Conservation (phyloP, 1,140 invertebrate genomes). For the Drosophila lacertosa region DNA sequence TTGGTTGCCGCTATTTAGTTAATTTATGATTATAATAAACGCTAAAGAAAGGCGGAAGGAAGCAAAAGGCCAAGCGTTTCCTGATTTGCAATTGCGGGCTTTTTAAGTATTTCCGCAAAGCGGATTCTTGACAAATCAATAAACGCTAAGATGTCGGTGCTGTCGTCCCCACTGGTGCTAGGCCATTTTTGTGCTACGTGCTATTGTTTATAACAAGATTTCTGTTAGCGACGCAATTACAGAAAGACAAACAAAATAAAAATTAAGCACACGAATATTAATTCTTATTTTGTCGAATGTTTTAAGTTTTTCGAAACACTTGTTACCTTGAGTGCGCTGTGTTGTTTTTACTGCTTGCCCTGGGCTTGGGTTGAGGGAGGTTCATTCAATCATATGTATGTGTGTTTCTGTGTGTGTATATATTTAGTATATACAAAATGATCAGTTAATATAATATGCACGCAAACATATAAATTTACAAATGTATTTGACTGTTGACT, state of each 20-base stretch:
- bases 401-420: slow-evolving; percentile 1
- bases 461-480: slow-evolving; percentile 3
- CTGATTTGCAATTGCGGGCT: slow-evolving; percentile 51
- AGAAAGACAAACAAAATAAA: slow-evolving; percentile 47
- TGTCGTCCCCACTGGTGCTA: slow-evolving; percentile 13
- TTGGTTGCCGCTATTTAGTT: slow-evolving; percentile 10
- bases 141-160: slow-evolving; percentile 47
- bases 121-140: slow-evolving; percentile 75
- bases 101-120: slow-evolving; percentile 53
- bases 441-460: slow-evolving; percentile 14
- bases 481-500: slow-evolving; percentile 19
- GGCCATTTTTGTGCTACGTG: slow-evolving; percentile 28
- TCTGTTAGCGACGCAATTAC: slow-evolving; percentile 48
- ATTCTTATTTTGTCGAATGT: slow-evolving; percentile 53
- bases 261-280: slow-evolving; percentile 38
- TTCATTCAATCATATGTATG: slow-evolving; percentile 63
- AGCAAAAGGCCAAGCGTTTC: slow-evolving; percentile 48
- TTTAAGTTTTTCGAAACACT: slow-evolving; percentile 65
- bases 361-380: slow-evolving; percentile 74
- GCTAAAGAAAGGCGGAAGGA: slow-evolving; percentile 71
- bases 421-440: slow-evolving; percentile 14
- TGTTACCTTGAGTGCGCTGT: slow-evolving; percentile 68
- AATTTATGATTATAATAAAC: slow-evolving; percentile 7
- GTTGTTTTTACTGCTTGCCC: slow-evolving; percentile 40
- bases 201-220: slow-evolving; percentile 33